These are phyloP conservation scores for Eurytoma adleriae DNA, from an alignment of 2,888 invertebrate genomes.

Conservation along the genomic window DNA sequence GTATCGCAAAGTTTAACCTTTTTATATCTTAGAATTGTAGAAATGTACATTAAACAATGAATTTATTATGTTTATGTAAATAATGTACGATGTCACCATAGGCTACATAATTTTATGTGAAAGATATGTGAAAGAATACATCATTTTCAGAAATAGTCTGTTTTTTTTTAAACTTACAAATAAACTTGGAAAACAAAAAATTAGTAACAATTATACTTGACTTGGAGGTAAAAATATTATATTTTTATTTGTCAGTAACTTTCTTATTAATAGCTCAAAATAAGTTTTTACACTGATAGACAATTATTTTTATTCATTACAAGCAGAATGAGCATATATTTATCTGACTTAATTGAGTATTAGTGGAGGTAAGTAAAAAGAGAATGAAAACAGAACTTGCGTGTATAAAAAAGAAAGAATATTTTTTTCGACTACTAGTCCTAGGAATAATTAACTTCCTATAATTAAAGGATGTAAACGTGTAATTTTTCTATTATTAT, in stretches of 20 bases:
- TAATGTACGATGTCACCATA: slow-evolving; percentile 48
- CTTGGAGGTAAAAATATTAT: slow-evolving; percentile 18
- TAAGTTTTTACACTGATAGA: background rate
- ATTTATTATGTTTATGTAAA: slow-evolving; percentile 56
- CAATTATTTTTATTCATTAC: background rate
- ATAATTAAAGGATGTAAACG: no score
- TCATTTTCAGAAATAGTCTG: slow-evolving; percentile 25
- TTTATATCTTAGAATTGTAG: slow-evolving; percentile 54
- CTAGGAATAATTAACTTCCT: no score
- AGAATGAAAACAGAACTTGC: no score
- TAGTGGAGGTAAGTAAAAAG: no score
- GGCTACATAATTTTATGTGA: slow-evolving; percentile 24
- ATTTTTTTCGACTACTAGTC: no score
- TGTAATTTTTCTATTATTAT: no score
- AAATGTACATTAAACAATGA: slow-evolving; percentile 56
- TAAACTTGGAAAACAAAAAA: slow-evolving; percentile 25
- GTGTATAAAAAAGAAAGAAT: no score
- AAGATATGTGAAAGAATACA: slow-evolving; percentile 22
- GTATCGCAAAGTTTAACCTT: slow-evolving; percentile 42
- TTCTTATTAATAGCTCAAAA: slow-evolving; percentile 13
- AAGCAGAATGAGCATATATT: no score
- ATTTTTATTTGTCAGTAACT: slow-evolving; percentile 1
- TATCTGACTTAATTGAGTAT: no score
- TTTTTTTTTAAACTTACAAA: slow-evolving; percentile 12
- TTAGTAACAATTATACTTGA: slow-evolving; percentile 16